Evolutionary conservation across 1,140 invertebrate genomes (phyloP).

Genomic region (Drosophila fuyamai): DNA sequence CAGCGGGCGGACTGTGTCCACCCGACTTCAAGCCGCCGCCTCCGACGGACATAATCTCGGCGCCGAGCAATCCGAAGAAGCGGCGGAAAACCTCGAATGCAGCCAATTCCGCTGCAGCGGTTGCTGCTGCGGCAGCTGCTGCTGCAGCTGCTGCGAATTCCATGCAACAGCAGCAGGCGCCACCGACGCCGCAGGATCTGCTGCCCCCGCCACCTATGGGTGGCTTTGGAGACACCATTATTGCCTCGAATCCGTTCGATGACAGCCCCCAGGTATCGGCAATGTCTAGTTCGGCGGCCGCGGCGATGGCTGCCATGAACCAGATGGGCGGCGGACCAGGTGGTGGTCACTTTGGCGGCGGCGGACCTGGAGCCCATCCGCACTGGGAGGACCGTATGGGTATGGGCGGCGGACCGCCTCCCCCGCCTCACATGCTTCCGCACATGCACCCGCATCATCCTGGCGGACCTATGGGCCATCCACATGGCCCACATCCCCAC

Average conservation of each 20-base stretch:
- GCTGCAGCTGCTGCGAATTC: conserved; percentile 84
- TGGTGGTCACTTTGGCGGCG: conserved; percentile 66
- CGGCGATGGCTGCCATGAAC: conserved; percentile 87
- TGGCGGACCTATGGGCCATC: conserved; percentile 85
- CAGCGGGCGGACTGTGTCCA: conserved; percentile 86
- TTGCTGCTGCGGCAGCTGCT: conserved; percentile 78
- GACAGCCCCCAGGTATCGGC: conserved; percentile 90
- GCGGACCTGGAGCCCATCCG: conserved; percentile 68
- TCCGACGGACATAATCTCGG: conserved; percentile 86
- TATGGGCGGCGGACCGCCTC: conserved; percentile 86
- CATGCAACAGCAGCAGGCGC: conserved; percentile 86
- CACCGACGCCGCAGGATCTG: conserved; percentile 89
- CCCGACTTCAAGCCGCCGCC: conserved; percentile 88
- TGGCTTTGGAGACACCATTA: conserved; percentile 96
- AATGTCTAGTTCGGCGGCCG: conserved; percentile 76
- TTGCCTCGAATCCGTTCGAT: conserved; percentile 98
- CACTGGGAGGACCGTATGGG: conserved; percentile 86
- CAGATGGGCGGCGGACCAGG: conserved; percentile 78
- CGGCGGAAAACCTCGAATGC: conserved; percentile 88
- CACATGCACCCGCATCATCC: conserved; percentile 85
- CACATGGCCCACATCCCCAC: conserved; percentile 84
- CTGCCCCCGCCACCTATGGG: conserved; percentile 92
- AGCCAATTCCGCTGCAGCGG: conserved; percentile 77
- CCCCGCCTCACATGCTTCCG: conserved; percentile 80
- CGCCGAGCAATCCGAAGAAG: conserved; percentile 89